A percentile compares a stretch with the other conserved stretches of the same genome.
These are phyloP conservation scores for Herpetotheres cachinnans DNA, from an alignment of 2,113 vertebrate genomes.

Conservation along the genomic window DNA sequence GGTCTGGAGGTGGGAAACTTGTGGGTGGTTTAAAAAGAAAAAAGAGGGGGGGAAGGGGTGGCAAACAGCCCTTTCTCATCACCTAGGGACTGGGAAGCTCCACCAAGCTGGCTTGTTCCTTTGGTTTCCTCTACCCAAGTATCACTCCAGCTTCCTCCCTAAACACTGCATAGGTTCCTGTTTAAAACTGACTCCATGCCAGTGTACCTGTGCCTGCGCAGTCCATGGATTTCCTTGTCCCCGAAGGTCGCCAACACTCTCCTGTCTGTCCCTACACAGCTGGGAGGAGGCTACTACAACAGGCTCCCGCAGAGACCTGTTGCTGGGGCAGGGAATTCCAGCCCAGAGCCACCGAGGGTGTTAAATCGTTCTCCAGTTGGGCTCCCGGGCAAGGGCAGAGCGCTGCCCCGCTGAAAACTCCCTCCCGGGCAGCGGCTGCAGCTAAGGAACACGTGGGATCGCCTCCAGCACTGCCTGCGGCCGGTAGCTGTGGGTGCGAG, in stretches of 20 bases:
- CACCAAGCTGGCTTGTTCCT: neutral
- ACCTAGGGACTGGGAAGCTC: neutral
- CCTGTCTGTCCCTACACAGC: neutral
- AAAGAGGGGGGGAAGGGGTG: neutral
- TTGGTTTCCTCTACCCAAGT: neutral
- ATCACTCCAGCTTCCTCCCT: neutral
- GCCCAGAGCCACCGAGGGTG: neutral
- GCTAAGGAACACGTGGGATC: neutral
- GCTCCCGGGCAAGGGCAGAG: neutral
- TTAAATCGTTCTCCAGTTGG: neutral
- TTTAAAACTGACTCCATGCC: neutral
- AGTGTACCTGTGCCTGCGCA: neutral
- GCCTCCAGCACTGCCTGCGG: neutral
- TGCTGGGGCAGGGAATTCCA: neutral
- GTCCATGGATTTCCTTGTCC: neutral
- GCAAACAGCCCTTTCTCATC: neutral
- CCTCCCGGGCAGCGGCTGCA: neutral
- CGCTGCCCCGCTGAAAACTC: fast-evolving
- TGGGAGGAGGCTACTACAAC: neutral
- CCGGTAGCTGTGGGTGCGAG: neutral
- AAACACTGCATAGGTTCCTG: neutral
- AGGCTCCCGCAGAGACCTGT: fast-evolving
- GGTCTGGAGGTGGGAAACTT: neutral
- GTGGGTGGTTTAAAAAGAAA: neutral
- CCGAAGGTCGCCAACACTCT: fast-evolving